A percentile compares a stretch with the other conserved stretches of the same genome.
phyloP scores from a whole-genome alignment of 2,797 vertebrate genomes.

The Labroides dimidiatus region DNA sequence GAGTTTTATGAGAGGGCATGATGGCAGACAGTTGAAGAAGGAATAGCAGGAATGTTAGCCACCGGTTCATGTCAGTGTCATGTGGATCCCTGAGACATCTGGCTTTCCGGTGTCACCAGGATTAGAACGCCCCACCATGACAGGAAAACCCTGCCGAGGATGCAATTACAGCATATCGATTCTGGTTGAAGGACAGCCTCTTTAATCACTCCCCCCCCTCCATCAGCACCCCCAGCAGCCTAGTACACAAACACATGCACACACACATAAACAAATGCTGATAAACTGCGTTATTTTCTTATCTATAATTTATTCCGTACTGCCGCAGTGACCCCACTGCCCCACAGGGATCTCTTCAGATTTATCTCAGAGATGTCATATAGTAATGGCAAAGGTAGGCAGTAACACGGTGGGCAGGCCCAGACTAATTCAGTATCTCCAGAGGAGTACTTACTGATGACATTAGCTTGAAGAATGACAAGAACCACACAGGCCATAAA shows the following conservation, averaged over 20 bases:
- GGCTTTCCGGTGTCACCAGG: conserved; percentile 31
- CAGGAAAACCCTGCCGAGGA: conserved; percentile 42
- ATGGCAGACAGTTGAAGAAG: background rate
- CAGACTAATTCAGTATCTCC: conserved; percentile 59
- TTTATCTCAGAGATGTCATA: conserved; percentile 46
- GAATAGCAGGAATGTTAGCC: background rate
- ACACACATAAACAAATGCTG: conserved; percentile 45
- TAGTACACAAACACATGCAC: conserved; percentile 16
- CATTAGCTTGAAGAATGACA: conserved; percentile 70
- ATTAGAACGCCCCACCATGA: conserved; percentile 26
- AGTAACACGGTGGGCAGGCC: conserved; percentile 37
- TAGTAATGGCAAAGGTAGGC: conserved; percentile 51
- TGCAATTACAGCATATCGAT: conserved; percentile 62
- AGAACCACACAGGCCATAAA: conserved; percentile 59
- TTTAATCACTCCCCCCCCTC: conserved; percentile 41
- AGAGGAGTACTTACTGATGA: conserved; percentile 63
- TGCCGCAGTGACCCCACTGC: conserved; percentile 43
- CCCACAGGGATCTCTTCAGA: conserved; percentile 42
- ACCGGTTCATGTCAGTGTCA: conserved; percentile 7
- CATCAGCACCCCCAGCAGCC: background rate
- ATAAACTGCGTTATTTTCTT: conserved; percentile 47
- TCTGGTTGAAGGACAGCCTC: conserved; percentile 48
- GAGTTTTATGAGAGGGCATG: no score
- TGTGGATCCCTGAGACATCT: conserved; percentile 25
- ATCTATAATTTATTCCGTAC: conserved; percentile 39